Percentiles rank a stretch among this genome's conserved stretches.
These are phyloP conservation scores for Mylabris sibirica DNA, from an alignment of 2,888 invertebrate genomes.

Conservation along the genomic window DNA sequence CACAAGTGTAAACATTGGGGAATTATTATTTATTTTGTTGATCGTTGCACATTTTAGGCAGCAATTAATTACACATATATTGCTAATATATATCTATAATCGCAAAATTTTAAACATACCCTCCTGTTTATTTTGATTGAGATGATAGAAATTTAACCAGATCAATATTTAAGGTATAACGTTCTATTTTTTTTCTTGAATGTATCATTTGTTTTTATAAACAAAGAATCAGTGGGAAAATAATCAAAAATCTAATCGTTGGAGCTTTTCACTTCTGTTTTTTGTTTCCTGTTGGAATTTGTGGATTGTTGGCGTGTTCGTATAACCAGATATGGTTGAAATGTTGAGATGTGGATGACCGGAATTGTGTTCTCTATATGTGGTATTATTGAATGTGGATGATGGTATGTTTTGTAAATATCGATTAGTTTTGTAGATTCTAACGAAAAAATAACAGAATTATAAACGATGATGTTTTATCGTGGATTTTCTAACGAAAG, in stretches of 20 bases:
- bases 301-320: neutral
- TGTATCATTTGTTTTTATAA: no score
- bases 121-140: neutral
- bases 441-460: neutral
- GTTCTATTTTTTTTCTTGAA: neutral
- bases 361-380: neutral
- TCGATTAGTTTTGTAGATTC: neutral
- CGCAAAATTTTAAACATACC: neutral
- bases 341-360: conserved; percentile 3
- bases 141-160: neutral
- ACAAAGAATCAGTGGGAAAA: neutral
- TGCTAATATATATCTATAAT: neutral
- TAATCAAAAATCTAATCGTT: neutral
- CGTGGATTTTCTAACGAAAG: neutral
- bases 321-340: neutral
- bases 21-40: conserved; percentile 28
- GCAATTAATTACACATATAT: neutral
- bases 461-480: neutral
- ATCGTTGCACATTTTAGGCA: conserved; percentile 12
- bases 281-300: neutral
- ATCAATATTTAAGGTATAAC: neutral
- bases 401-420: neutral
- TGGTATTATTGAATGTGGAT: neutral
- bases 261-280: neutral
- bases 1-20: conserved; percentile 26